Conservation (phyloP, 2,797 vertebrate species). For the Meda fulgida region DNA sequence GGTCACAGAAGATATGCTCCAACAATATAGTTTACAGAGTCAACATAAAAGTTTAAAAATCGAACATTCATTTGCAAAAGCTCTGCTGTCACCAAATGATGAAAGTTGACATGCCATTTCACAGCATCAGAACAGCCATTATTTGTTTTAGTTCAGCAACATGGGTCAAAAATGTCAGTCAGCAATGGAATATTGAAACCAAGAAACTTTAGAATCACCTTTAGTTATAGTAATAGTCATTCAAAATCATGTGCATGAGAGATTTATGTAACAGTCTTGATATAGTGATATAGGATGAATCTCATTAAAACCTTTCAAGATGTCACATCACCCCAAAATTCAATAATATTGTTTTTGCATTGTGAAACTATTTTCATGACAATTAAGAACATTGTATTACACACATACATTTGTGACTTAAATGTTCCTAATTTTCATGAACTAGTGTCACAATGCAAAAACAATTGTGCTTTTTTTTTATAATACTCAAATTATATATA, state of each 20-base stretch:
- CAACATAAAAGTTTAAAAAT: neutral
- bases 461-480: too few relatives aligned
- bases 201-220: slow-evolving; percentile 11
- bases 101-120: neutral
- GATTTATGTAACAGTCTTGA: neutral
- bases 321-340: neutral
- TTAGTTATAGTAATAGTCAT: neutral
- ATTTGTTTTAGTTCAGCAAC: slow-evolving; percentile 13
- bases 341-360: neutral
- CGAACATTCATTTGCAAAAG: neutral
- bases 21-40: neutral
- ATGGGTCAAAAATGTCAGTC: slow-evolving; percentile 11
- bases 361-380: neutral
- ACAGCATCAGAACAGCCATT: neutral
- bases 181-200: neutral
- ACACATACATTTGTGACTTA: neutral
- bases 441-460: too few relatives aligned
- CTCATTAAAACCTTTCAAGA: neutral
- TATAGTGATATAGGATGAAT: neutral
- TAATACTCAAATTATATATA: too few relatives aligned
- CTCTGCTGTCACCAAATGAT: slow-evolving; percentile 2
- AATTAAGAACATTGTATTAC: neutral
- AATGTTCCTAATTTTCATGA: neutral
- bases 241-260: neutral
- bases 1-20: neutral